Evolutionary conservation across 1,140 invertebrate genomes (phyloP).

Genomic region (Drosophila melanica): DNA sequence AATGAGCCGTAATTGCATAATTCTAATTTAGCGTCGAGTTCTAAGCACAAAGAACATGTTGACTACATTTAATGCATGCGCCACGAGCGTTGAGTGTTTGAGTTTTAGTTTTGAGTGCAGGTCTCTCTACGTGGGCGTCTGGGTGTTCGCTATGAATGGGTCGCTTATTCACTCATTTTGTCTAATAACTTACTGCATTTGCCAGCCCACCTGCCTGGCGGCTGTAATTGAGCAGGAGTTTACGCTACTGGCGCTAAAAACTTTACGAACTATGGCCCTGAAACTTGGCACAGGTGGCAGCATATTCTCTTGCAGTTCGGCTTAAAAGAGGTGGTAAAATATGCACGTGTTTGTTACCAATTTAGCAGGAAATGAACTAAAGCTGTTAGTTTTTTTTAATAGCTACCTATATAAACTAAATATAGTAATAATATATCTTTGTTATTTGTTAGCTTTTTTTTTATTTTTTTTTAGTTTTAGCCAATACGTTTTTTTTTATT

Average conservation of each 20-base stretch:
- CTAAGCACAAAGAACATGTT: slow-evolving; percentile 68
- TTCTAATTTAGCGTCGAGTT: slow-evolving; percentile 78
- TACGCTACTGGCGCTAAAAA: slow-evolving; percentile 11
- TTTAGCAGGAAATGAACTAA: background rate
- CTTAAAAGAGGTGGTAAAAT: background rate
- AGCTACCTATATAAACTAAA: no score
- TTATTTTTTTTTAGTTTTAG: no score
- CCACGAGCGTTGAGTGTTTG: slow-evolving; percentile 5
- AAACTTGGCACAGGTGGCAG: slow-evolving; percentile 14
- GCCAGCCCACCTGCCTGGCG: slow-evolving; percentile 4
- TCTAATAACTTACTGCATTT: slow-evolving; percentile 43
- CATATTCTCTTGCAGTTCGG: background rate
- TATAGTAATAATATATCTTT: no score
- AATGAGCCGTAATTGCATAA: slow-evolving; percentile 83
- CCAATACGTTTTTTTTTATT: no score
- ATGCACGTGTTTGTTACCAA: background rate
- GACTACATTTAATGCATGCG: slow-evolving; percentile 63
- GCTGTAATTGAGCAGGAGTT: slow-evolving; percentile 49
- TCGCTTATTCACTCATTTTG: slow-evolving; percentile 40
- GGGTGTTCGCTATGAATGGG: slow-evolving; percentile 15
- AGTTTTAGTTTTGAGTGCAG: slow-evolving; percentile 7
- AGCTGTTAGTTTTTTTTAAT: no score
- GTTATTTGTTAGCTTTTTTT: no score
- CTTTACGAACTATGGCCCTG: slow-evolving; percentile 23
- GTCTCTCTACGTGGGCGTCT: slow-evolving; percentile 7